Base-by-base conservation (phyloP, 2,888 invertebrate genomes). In the Tipula vernalis region DNA sequence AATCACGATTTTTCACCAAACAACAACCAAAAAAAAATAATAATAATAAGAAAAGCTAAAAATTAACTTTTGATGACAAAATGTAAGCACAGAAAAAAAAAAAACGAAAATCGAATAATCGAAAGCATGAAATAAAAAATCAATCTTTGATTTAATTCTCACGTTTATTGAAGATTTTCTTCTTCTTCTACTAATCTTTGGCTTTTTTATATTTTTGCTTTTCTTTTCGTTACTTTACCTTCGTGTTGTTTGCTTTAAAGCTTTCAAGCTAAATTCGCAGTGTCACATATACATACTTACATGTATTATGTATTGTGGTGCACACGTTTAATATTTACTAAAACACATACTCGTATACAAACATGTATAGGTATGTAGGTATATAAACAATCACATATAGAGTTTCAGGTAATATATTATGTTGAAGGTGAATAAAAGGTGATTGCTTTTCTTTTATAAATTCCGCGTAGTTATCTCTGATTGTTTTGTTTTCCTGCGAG, bases 131-230 rank as follows among this genome's bases (percentile, higher is more conserved):
- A 71, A 71, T 28, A 6, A 71, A 71, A 71, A 71, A 71, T 71
- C 71, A 71, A 71, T 71, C 71, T 71, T 71, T 71, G 71, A 71
- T 71, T 71, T 71, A 71, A 71, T 71, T 71, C 71, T 71, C 71
- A 71, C 71, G 71, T 71, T 71, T 71, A 71, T 28, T 71, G 71
- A 28, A 71, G 71, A 71, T 71, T 71, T 71, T 71, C 71, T 71
- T 71, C 28, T 71, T 71, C 12, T 6, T 28, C 71, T 12, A 0
- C 28, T 28, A 28, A 28, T 28, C 28, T 28, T 28, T 28, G 28
- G 28, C 28, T 28, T 28, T 2, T 28, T 28, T 28, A 28, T 28
- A 28, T 28, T 28, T 28, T 13, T 6, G 2, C 28, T 71, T 28
- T 2, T 71, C 28, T 5, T 15, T 51, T 51, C 51, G 51, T 51